These are phyloP conservation scores for Synergus japonicus DNA, from an alignment of 2,888 invertebrate genomes.

Conservation along the genomic window DNA sequence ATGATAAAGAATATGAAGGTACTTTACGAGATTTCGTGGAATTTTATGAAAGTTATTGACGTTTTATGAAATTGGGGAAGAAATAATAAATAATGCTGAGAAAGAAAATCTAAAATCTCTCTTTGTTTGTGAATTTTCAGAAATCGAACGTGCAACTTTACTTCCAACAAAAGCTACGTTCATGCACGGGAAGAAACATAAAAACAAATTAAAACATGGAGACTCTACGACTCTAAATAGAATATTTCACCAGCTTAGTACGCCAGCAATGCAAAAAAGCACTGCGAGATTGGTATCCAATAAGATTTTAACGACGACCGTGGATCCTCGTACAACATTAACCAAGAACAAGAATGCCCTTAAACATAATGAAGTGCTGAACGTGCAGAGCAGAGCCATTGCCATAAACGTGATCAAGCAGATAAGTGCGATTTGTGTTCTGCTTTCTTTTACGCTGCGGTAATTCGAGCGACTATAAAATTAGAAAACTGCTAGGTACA, in stretches of 20 bases:
- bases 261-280: conserved; percentile 70
- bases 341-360: conserved; percentile 70
- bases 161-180: conserved; percentile 64
- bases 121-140: conserved; percentile 55
- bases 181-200: conserved; percentile 63
- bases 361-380: conserved; percentile 66
- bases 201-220: conserved; percentile 61
- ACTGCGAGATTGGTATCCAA: conserved; percentile 65
- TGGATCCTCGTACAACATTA: conserved; percentile 66
- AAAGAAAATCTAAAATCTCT: conserved; percentile 41
- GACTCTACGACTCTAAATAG: conserved; percentile 65
- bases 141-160: conserved; percentile 65
- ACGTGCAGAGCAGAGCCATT: conserved; percentile 57
- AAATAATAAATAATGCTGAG: conserved; percentile 12
- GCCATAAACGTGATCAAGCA: conserved; percentile 47
- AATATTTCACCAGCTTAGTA: conserved; percentile 67
- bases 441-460: conserved; percentile 58
- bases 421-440: conserved; percentile 56
- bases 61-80: no score
- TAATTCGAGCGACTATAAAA: conserved; percentile 52
- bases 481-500: conserved; percentile 32
- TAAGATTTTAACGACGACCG: conserved; percentile 66
- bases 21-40: no score
- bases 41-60: no score
- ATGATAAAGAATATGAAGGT: no score